A percentile compares a stretch with the other conserved stretches of the same genome.
phyloP scores from a whole-genome alignment of 2,113 vertebrate genomes.

The Nycticebus coucang region DNA sequence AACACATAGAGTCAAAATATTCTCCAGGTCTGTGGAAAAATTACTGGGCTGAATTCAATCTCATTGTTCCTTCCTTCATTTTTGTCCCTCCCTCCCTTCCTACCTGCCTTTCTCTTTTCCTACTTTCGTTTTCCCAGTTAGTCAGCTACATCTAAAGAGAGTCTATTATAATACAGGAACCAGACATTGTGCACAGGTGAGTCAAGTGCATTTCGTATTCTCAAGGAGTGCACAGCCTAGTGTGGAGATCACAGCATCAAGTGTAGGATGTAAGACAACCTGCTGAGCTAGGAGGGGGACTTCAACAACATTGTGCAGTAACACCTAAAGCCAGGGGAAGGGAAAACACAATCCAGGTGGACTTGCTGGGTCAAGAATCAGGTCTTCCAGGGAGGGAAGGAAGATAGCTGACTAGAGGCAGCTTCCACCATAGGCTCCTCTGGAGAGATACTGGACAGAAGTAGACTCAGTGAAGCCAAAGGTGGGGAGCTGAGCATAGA shows the following conservation, averaged over 20 bases:
- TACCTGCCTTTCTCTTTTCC: not conserved
- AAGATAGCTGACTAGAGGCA: too few relatives aligned
- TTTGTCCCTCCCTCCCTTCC: not conserved
- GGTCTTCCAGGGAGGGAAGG: not conserved
- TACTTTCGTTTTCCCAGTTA: not conserved
- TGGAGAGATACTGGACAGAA: too few relatives aligned
- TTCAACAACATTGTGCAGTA: not conserved
- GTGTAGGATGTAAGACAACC: not conserved
- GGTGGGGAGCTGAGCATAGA: too few relatives aligned
- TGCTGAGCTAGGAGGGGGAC: rapidly evolving
- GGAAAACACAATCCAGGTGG: not conserved
- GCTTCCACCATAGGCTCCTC: too few relatives aligned
- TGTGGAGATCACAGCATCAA: not conserved
- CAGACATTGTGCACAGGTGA: not conserved
- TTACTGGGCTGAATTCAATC: not conserved
- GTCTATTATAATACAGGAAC: not conserved
- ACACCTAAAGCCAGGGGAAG: not conserved
- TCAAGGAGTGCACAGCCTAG: not conserved
- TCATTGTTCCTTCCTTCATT: not conserved
- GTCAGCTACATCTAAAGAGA: not conserved
- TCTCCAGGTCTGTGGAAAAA: not conserved
- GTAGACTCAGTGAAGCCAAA: too few relatives aligned
- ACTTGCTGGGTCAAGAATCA: not conserved
- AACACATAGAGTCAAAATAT: not conserved
- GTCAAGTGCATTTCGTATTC: not conserved